Base-by-base conservation (phyloP, 2,888 invertebrate species). In the Drosophila seclusa region DNA sequence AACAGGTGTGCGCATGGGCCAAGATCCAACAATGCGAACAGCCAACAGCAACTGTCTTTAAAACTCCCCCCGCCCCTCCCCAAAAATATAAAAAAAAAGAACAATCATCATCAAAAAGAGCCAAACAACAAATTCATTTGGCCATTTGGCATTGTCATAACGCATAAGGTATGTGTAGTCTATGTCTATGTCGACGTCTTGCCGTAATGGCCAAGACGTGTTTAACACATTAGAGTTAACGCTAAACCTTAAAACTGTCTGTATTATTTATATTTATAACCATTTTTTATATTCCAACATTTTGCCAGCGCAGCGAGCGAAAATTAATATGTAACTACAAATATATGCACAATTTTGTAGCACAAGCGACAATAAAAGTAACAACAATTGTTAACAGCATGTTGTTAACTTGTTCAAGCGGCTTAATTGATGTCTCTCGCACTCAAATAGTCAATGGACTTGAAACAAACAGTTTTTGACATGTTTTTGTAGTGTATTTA, bases 121-220 rank as follows among this genome's bases (percentile, higher is more conserved):
- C 61, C 45, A 70, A 57, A 53, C 16, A 57, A 69, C 62, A 45
- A 58, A 80, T 73, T 63, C 69, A 77, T 77, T 79, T 69, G 77
- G 77, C 77, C 68, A 76, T 78, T 75, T 75, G 77, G 77, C 70
- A 79, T 82, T 83, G 85, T 82, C 87, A 89, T 83, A 89, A 89
- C 84, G 89, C 77, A 85, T 89, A 87, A 84, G 84, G 83, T 87
- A 86, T 79, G 76, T 81, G 13, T 24, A 24, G 13, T 42, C 31
- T 45, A 1, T 60, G 8, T 53, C 13, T 53, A 16, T 54, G n/a
- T 50, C 13, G 50, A 16, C 52, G 18, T 60, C 8, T 29, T 11
- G 58, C 18, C 49, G 74, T 87, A 85, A 85, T 85, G 87, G 87
- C 89, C 85, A 84, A 89, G 85, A 89, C 85, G 85, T 85, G 89